These are phyloP conservation scores for Boloria euphrosyne DNA, from an alignment of 2,888 invertebrate genomes.

Conservation along the genomic window DNA sequence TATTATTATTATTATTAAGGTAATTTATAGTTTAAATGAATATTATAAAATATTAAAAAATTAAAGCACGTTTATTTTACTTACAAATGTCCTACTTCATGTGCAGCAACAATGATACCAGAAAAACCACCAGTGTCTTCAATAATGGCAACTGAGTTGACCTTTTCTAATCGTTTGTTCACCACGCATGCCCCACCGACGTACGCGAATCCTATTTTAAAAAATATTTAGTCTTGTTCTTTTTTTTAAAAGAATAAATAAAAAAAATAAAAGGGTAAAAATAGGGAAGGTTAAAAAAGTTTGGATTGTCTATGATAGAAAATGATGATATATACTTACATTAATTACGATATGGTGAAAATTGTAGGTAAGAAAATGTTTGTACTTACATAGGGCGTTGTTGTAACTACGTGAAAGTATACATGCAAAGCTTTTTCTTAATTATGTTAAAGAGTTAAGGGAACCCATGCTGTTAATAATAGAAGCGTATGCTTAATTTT, in stretches of 20 bases:
- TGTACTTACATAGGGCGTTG: constrained; percentile 33
- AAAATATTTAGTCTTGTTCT: constrained; percentile 27
- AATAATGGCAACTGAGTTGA: constrained; percentile 97
- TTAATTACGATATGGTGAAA: constrained; percentile 6
- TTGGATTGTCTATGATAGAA: constrained; percentile 14
- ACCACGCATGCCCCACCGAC: constrained; percentile 98
- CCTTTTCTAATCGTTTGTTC: constrained; percentile 96
- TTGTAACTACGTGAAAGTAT: constrained; percentile 21
- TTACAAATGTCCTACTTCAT: constrained; percentile 98
- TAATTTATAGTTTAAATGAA: no score
- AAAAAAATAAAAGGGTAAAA: constrained; percentile 16
- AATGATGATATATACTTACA: constrained; percentile 30
- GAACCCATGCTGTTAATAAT: constrained; percentile 30
- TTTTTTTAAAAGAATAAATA: constrained; percentile 14
- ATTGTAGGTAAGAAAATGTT: constrained; percentile 21
- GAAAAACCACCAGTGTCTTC: constrained; percentile 98
- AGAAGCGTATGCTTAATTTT: constrained; percentile 19
- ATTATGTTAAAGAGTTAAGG: constrained; percentile 34
- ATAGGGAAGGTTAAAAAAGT: constrained; percentile 14
- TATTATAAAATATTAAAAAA: no score
- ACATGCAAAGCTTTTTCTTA: constrained; percentile 29
- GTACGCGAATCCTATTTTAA: constrained; percentile 92
- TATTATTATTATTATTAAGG: no score
- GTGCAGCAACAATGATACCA: constrained; percentile 97
- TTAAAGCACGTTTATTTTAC: constrained; percentile 52